Percentiles rank a stretch among this genome's conserved stretches.
phyloP scores from a whole-genome alignment of 2,113 vertebrate genomes.

The Amphilophus citrinellus region DNA sequence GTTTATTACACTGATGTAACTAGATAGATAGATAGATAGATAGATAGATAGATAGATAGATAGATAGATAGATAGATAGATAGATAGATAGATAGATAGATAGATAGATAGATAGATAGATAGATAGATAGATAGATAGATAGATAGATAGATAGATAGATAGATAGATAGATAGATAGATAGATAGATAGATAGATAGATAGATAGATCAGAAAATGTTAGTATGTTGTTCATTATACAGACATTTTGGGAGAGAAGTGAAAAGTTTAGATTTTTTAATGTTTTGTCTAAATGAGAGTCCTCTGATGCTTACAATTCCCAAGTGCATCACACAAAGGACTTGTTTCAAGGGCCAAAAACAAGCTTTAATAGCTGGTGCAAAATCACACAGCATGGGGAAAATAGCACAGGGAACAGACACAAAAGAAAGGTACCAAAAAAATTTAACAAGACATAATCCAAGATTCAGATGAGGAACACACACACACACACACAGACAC shows the following conservation, averaged over 20 bases:
- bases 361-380: neutral
- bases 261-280: neutral
- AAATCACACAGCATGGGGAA: neutral
- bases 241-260: neutral
- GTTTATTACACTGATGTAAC: neutral
- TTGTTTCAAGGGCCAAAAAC: neutral
- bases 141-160: too few relatives aligned
- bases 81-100: too few relatives aligned
- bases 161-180: too few relatives aligned
- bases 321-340: neutral
- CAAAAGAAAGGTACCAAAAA: neutral
- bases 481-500: too few relatives aligned
- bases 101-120: too few relatives aligned
- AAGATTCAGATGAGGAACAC: too few relatives aligned
- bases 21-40: too few relatives aligned
- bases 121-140: too few relatives aligned
- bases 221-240: neutral
- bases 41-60: too few relatives aligned
- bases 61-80: too few relatives aligned
- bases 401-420: neutral
- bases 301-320: neutral
- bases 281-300: neutral
- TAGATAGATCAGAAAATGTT: neutral
- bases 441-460: neutral
- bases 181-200: too few relatives aligned